Base-by-base conservation (phyloP, 2,888 invertebrate genomes). In the Bursaphelenchus okinawaensis region DNA sequence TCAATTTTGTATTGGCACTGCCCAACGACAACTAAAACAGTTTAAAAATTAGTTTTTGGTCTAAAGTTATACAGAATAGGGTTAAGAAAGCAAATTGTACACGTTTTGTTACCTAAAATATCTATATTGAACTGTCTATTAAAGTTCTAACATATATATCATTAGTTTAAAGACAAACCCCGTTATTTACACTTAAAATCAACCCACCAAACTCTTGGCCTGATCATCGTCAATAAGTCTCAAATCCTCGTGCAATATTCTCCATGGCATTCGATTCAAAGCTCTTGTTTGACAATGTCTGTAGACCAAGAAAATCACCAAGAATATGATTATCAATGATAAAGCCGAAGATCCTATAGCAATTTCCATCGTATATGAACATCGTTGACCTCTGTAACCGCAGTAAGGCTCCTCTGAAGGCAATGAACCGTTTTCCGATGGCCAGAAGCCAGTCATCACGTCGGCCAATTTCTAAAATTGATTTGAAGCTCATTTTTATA, bases 381-480 rank as follows among this genome's bases (percentile, higher is more conserved):
- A 52, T 22, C 51, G 54, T 62, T 74, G 75, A 19, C 68, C 70
- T 8, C 73, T 62, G 58, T 65, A 80, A 26, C 80, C 80, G 52
- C 80, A 80, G 54, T 68, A 65, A n/a, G 79, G 79, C 67, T 79
- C 79, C 62, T 79, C 79, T 0, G 54, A 20, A 6, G 73, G 73
- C 71, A 73, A 54, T 6, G 55, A 51, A 1, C 73, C 73, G 51
- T 74, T 74, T 7, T 62, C 66, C 7, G 56, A 60, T 12, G 74
- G 74, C 74, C 74, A 73, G 51, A 73, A 73, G 26, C 75, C 75
- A 40, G 75, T 76, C 55, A 75, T 60, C n/a, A 70, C 52, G 55
- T 73, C 73, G 27, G 63, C 68, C 40, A 73, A 22, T 71, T 73
- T 75, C 72, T 75, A 24, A 65, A 68, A 22, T n/a, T n/a, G n/a